Evolutionary conservation across 1,140 invertebrate genomes (phyloP), one percentile per base, ranked within the genome.

Genomic region (Cardiocondyla obscurior): DNA sequence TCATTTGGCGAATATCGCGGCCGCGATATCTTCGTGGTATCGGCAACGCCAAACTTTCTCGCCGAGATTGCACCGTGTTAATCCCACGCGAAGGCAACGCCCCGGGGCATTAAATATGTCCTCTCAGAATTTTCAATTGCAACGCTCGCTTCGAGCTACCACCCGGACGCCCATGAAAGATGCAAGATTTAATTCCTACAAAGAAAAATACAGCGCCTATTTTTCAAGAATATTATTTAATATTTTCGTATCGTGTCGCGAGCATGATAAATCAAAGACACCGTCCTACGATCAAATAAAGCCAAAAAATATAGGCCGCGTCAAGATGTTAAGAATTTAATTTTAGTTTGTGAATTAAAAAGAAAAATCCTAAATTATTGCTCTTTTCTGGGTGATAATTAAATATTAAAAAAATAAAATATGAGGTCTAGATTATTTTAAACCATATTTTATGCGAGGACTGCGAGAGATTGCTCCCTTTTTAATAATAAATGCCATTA

Each of bases 41-140:
- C 79, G 53, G 64, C 85, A 39, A 76, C 62, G 12, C 28, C 85
- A 14, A 67, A 87, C 85, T 87, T 87, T 87, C 85, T 86, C 85
- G 39, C 58, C 25, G 28, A 49, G 30, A n/a, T 64, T 85, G 55
- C 60, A 51, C n/a, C 42, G 49, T 33, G n/a, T 86, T 86, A 86
- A 86, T 64, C 36, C 30, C 53, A 8, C 1, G 44, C 57, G 42
- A n/a, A 58, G n/a, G 12, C 30, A 28, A 57, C 25, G 36, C 2
- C 25, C 44, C n/a, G n/a, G 69, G 12, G 25, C 14, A 53, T 16
- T 76, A 39, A 33, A 62, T 36, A 51, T 39, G 39, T 22, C 3
- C 33, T 65, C 74, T 19, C 2, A 6, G 12, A 42, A 39, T 53
- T 42, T 77, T 53, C 60, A 51, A 53, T 77, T 8, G 58, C 39